These are phyloP conservation scores for Brevipalpus yothersi DNA, from an alignment of 1,140 invertebrate genomes.

Conservation along the genomic window DNA sequence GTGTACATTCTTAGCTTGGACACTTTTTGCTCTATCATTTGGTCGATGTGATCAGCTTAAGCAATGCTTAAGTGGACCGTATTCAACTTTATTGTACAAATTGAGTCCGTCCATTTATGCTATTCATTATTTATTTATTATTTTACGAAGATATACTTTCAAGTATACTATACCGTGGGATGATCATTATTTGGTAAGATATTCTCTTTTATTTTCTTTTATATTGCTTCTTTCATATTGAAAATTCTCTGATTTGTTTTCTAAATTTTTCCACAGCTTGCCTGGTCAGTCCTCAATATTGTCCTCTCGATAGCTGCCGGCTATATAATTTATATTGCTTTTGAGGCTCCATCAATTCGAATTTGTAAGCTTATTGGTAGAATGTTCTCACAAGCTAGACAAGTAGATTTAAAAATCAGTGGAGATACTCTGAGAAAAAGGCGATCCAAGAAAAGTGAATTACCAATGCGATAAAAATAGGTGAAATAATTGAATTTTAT, in stretches of 20 bases:
- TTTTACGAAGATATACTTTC: not conserved
- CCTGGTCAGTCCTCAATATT: constrained; percentile 1
- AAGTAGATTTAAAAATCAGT: not conserved
- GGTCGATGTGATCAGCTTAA: not conserved
- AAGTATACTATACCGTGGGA: not conserved
- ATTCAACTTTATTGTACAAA: constrained; percentile 4
- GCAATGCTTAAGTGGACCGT: too few species aligned
- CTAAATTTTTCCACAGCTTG: not conserved
- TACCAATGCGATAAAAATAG: too few species aligned
- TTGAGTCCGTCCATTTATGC: constrained; percentile 22
- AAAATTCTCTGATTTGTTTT: not conserved
- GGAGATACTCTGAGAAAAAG: too few species aligned
- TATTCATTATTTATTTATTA: constrained; percentile 16
- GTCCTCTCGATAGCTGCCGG: not conserved
- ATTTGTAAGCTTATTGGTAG: not conserved
- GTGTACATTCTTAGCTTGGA: constrained; percentile 14
- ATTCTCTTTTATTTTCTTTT: not conserved
- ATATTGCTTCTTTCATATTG: not conserved
- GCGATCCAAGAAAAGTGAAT: too few species aligned
- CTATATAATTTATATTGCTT: not conserved
- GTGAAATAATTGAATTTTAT: too few species aligned
- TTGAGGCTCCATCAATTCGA: not conserved
- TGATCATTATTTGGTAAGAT: constrained; percentile 1
- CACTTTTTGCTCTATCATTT: constrained; percentile 10
- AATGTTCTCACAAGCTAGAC: not conserved